Percentiles rank a stretch among this genome's conserved stretches.
Evolutionary conservation across 1,140 invertebrate genomes (phyloP).

Genomic region (Myzus persicae): DNA sequence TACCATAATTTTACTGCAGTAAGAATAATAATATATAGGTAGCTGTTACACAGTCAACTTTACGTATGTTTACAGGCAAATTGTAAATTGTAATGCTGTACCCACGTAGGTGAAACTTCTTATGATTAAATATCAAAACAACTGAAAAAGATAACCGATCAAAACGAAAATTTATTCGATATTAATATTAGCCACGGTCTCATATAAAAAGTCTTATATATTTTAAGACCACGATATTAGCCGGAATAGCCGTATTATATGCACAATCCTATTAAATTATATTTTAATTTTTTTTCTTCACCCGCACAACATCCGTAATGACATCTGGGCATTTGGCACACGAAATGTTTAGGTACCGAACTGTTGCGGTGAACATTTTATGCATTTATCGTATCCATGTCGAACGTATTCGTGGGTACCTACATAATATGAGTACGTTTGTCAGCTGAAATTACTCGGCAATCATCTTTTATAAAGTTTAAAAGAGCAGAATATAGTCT

Average conservation of each 20-base stretch:
- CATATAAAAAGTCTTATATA: too few species aligned
- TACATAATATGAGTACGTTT: neutral
- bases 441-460: neutral
- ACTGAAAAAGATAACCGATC: neutral
- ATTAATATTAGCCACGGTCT: neutral
- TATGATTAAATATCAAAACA: neutral
- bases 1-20: too few species aligned
- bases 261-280: neutral
- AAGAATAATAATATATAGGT: neutral
- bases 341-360: neutral
- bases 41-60: neutral
- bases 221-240: too few species aligned
- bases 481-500: neutral
- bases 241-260: too few species aligned
- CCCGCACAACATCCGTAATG: neutral
- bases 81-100: neutral
- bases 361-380: neutral
- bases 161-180: neutral
- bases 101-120: neutral
- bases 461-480: neutral
- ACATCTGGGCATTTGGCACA: neutral
- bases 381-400: neutral
- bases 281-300: neutral
- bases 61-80: neutral
- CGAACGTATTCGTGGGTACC: neutral